These are phyloP conservation scores for Criorhina ranunculi DNA, from an alignment of 2,888 invertebrate genomes.

Conservation along the genomic window DNA sequence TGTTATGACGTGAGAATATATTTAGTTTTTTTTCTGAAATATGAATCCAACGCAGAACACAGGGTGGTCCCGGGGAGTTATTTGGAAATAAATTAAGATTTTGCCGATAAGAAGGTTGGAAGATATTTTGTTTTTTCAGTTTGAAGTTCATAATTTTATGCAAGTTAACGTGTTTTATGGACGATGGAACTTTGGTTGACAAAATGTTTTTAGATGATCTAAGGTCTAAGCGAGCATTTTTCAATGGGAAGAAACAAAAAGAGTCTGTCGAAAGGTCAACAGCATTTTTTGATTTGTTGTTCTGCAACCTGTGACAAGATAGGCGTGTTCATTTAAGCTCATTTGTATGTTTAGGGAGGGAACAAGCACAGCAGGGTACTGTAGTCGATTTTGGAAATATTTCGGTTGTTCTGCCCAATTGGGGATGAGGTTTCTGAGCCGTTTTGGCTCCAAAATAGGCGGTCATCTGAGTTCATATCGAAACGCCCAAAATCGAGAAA, in stretches of 20 bases:
- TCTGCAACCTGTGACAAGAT: not conserved
- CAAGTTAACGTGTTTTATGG: slow-evolving; percentile 16
- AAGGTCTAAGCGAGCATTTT: not conserved
- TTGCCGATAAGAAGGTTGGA: slow-evolving; percentile 33
- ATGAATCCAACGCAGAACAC: not conserved
- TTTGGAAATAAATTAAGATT: slow-evolving; percentile 65
- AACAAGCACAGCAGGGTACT: too few species aligned
- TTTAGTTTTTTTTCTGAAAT: slow-evolving; percentile 30
- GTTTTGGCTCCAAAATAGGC: too few species aligned
- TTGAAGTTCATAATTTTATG: slow-evolving; percentile 36
- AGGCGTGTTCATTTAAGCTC: not conserved
- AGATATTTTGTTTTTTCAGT: not conserved
- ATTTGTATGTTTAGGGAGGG: not conserved
- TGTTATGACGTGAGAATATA: slow-evolving; percentile 68
- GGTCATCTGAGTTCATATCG: too few species aligned
- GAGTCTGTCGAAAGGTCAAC: not conserved
- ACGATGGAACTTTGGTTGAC: too few species aligned
- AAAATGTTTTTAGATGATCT: slow-evolving; percentile 6
- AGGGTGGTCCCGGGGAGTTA: slow-evolving; percentile 53
- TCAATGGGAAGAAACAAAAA: not conserved
- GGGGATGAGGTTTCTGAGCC: too few species aligned
- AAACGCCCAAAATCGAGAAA: too few species aligned
- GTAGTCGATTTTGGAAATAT: not conserved
- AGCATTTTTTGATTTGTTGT: not conserved
- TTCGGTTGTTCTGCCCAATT: too few species aligned